A percentile compares a stretch with the other conserved stretches of the same genome.
These are phyloP conservation scores for Gila robusta DNA, from an alignment of 2,797 vertebrate species.

Conservation along the genomic window DNA sequence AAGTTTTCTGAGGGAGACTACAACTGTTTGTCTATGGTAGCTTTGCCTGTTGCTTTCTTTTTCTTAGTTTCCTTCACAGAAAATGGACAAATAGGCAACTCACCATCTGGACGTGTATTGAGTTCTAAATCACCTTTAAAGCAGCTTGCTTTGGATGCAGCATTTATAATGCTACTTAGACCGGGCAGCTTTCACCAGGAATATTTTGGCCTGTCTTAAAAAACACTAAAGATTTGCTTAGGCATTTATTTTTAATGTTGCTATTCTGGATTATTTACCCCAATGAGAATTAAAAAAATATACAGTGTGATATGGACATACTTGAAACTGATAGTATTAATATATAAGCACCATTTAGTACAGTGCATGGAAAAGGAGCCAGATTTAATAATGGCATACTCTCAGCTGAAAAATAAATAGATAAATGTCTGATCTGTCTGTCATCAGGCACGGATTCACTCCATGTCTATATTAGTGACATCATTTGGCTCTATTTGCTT, in stretches of 20 bases:
- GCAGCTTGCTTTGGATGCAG: slow-evolving; percentile 57
- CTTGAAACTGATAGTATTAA: not conserved
- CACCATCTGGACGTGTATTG: slow-evolving; percentile 61
- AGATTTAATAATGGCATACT: not conserved
- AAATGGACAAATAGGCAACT: slow-evolving; percentile 43
- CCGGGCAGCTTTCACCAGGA: slow-evolving; percentile 59
- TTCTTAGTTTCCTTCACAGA: slow-evolving; percentile 23
- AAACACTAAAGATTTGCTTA: slow-evolving; percentile 23
- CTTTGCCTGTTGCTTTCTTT: slow-evolving; percentile 8
- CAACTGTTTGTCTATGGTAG: not conserved
- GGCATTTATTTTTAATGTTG: slow-evolving; percentile 29
- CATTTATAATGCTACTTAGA: slow-evolving; percentile 63
- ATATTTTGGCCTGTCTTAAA: slow-evolving; percentile 52
- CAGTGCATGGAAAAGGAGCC: not conserved
- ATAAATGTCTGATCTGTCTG: not conserved
- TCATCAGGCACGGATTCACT: not conserved
- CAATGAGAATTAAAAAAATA: slow-evolving; percentile 61
- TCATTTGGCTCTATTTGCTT: slow-evolving; percentile 33
- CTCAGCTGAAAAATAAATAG: not conserved
- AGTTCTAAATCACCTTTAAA: slow-evolving; percentile 61
- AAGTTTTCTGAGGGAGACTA: not conserved
- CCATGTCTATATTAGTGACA: slow-evolving; percentile 32
- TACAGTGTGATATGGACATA: slow-evolving; percentile 48
- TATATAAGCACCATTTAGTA: not conserved
- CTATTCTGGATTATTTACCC: slow-evolving; percentile 41